These are phyloP conservation scores for Drosophila merina DNA, from an alignment of 2,888 invertebrate genomes.

Conservation along the genomic window DNA sequence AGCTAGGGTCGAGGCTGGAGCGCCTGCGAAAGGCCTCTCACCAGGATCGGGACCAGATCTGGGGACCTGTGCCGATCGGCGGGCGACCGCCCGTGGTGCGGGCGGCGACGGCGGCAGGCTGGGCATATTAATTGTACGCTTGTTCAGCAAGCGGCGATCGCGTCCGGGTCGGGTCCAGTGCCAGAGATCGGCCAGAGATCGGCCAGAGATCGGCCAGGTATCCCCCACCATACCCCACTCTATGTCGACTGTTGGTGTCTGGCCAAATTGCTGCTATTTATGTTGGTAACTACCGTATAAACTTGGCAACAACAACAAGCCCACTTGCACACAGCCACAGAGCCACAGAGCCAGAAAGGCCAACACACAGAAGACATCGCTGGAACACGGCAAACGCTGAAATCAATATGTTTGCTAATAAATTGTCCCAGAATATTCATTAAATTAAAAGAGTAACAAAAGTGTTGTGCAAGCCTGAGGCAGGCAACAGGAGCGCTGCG, in stretches of 20 bases:
- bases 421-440: constrained; percentile 83
- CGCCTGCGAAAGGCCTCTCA: constrained; percentile 35
- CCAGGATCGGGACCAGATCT: constrained; percentile 34
- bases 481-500: constrained; percentile 52
- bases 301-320: constrained; percentile 72
- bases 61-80: constrained; percentile 49
- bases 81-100: constrained; percentile 65
- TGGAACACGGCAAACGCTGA: constrained; percentile 81
- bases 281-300: constrained; percentile 84
- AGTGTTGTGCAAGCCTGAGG: constrained; percentile 48
- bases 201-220: constrained; percentile 22
- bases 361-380: constrained; percentile 33
- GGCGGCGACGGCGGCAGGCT: constrained; percentile 60
- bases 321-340: constrained; percentile 7
- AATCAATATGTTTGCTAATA: constrained; percentile 84
- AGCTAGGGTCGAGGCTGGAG: constrained; percentile 12
- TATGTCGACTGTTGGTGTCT: constrained; percentile 55
- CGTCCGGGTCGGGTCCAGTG: constrained; percentile 35
- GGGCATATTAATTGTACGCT: constrained; percentile 77
- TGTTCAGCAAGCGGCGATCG: constrained; percentile 65
- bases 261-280: constrained; percentile 84
- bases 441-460: constrained; percentile 79
- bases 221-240: constrained; percentile 2
- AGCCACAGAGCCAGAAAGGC: neutral
- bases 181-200: constrained; percentile 20